phyloP scores from a whole-genome alignment of 2,888 invertebrate species.

The Caenorhabditis sp. region DNA sequence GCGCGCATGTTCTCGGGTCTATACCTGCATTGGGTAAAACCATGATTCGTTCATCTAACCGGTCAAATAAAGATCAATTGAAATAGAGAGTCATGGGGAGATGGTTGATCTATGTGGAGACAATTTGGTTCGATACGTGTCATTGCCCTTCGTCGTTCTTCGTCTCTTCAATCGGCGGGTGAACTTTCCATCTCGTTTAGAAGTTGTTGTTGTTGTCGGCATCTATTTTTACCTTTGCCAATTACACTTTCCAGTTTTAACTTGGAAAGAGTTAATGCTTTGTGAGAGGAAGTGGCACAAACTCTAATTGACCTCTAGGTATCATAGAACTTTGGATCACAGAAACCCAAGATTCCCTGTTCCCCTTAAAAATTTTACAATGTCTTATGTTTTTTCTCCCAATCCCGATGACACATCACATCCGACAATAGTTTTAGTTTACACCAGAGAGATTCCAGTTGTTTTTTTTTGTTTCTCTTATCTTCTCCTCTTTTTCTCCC shows the following conservation, averaged over 20 bases:
- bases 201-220: conserved; percentile 4
- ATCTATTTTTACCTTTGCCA: neutral
- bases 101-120: conserved; percentile 33
- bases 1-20: neutral
- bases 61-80: conserved; percentile 57
- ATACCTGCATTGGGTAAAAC: conserved; percentile 10
- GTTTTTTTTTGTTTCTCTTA: conserved; percentile 4
- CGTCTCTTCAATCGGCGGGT: conserved; percentile 22
- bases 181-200: conserved; percentile 24
- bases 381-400: too few relatives aligned
- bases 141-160: neutral
- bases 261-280: too few relatives aligned
- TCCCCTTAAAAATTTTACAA: too few relatives aligned
- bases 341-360: too few relatives aligned
- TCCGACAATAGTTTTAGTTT: neutral
- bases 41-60: conserved; percentile 39
- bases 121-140: neutral
- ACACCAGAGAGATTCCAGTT: neutral
- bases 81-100: neutral
- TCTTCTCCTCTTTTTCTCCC: neutral
- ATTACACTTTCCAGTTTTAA: neutral
- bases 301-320: too few relatives aligned
- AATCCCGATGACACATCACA: too few relatives aligned
- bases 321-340: too few relatives aligned
- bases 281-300: too few relatives aligned